Base-by-base conservation (phyloP, 2,888 invertebrate species). In the Terebella lapidaria region DNA sequence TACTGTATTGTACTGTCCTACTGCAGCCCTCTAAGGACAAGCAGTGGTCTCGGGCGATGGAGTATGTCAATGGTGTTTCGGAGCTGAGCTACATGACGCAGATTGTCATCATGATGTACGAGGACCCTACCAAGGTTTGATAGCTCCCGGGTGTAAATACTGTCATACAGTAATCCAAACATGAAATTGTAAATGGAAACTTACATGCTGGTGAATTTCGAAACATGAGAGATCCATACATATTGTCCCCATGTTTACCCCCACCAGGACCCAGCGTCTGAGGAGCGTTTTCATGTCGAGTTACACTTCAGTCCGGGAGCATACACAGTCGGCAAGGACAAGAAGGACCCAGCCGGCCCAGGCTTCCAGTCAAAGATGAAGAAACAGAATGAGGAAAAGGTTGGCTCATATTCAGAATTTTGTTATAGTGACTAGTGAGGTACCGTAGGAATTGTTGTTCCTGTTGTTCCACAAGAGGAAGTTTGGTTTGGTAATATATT, bases 51-150 rank as follows among this genome's bases (percentile, higher is more conserved):
- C 86, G 96, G 62, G 97, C 99, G 0, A 94, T 97, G 94, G 94
- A 97, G 76, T 99, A 97, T 79, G 90, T 99, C 26, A 72, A 73
- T 60, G 72, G 70, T 35, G 95, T 97, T 3, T 93, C 96, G 0
- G 99, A 99, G 81, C 86, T 99, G 29, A 99, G 99, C 84, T 99
- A 99, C 82, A 94, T 99, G 92, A 95, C 96, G 2, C 97, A 99
- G 82, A 92, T 99, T 61, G 96, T 96, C 1, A 92, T 99, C 27
- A 94, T 99, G 94, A 75, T 81, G 73, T 99, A 99, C 77, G 99
- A 99, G 83, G 99, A 99, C 82, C 96, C 94, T 3, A 95, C 92
- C 0, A 95, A 96, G 82, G 94, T 80, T 60, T 49, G 52, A 20
- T n/a, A n/a, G n/a, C n/a, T n/a, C n/a, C n/a, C n/a, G n/a, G n/a